Base-by-base conservation (phyloP, 2,797 vertebrate genomes). In the Danio choprae region DNA sequence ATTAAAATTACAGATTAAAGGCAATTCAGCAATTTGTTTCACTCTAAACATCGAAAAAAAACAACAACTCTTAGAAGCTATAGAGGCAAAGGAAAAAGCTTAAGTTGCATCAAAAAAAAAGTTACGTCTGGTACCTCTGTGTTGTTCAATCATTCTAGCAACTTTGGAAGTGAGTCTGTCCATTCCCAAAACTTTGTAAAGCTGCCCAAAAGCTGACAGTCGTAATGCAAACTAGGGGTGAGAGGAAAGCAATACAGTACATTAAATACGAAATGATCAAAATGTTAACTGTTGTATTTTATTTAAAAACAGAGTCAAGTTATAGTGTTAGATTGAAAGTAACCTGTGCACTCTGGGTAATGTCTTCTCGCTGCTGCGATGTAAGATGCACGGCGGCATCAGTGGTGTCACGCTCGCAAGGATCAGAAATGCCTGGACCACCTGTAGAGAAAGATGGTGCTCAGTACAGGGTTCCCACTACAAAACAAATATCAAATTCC, bases 331-430 rank as follows among this genome's bases (percentile, higher is more conserved):
- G 3, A 72, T 10, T 7, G 1, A 50, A 77, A 16, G 63, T 72
- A 91, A 99, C 98, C 95, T 99, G 98, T 90, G 97, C 96, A 88
- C 97, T 98, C 90, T 96, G 95, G 51, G 97, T 98, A 90, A 99
- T 96, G 91, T 98, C 96, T 91, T 99, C 97, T 78, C 96, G 92
- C 91, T 99, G 96, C 91, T 99, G 97, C 81, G 81, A 89, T 86
- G 93, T 95, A 89, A 99, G 93, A 91, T 93, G 87, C 85, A 87
- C 89, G 84, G 93, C 93, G 81, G 96, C 96, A 85, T 98, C 96
- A 22, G 94, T 90, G 38, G 90, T 87, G 86, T 97, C 98, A 90
- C 96, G 96, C 94, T 99, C 98, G 93, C 98, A 99, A 22, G 98
- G 98, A 91, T 99, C 98, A 93, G 95, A 95, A 85, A 99, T 90